A percentile compares a stretch with the other conserved stretches of the same genome.
These are phyloP conservation scores for Melanostoma scalare DNA, from an alignment of 2,888 invertebrate species.

Conservation along the genomic window DNA sequence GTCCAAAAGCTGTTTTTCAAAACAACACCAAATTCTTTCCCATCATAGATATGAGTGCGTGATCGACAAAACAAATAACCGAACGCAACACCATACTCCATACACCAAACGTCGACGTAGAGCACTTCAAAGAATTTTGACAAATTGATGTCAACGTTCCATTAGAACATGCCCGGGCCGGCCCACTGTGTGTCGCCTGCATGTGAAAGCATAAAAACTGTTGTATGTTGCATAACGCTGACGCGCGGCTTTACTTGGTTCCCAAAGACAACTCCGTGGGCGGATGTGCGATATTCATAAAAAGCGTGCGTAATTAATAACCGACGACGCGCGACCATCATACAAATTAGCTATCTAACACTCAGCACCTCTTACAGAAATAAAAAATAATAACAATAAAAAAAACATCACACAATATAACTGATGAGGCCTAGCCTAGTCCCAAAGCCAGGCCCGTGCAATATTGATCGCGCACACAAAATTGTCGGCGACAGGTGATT, in stretches of 20 bases:
- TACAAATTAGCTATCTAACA: conserved; percentile 70
- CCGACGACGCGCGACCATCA: conserved; percentile 65
- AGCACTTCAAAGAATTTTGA: conserved; percentile 44
- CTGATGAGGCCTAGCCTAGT: conserved; percentile 8
- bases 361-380: conserved; percentile 43
- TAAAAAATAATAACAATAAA: conserved; percentile 1
- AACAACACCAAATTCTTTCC: conserved; percentile 26
- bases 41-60: background rate
- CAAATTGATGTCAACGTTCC: conserved; percentile 44
- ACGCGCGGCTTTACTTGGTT: conserved; percentile 18
- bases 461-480: conserved; percentile 65
- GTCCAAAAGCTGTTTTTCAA: conserved; percentile 29
- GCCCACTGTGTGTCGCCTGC: conserved; percentile 50
- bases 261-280: conserved; percentile 59
- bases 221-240: conserved; percentile 66
- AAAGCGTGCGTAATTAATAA: conserved; percentile 66
- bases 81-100: conserved; percentile 10
- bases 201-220: conserved; percentile 54
- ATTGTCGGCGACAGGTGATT: conserved; percentile 68
- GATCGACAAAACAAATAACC: conserved; percentile 19
- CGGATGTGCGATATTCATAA: conserved; percentile 72
- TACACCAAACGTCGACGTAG: conserved; percentile 1
- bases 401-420: background rate
- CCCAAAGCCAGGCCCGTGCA: conserved; percentile 14
- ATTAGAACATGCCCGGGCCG: conserved; percentile 44